phyloP scores from a whole-genome alignment of 1,140 invertebrate species.

The Drosophila bifasciata region DNA sequence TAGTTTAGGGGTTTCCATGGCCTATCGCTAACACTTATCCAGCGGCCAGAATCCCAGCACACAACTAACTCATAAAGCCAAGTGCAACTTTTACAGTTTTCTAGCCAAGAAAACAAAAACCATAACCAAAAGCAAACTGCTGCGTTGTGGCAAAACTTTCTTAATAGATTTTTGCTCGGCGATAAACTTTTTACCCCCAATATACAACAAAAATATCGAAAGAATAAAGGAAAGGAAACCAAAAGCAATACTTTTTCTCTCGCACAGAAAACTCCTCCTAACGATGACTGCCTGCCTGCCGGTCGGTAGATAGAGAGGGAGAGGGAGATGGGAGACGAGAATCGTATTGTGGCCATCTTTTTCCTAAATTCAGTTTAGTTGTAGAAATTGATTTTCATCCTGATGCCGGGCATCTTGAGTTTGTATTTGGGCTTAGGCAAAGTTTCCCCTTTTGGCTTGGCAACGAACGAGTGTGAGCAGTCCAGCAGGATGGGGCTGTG shows the following conservation, averaged over 20 bases:
- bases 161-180: constrained; percentile 78
- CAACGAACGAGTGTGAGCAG: background rate
- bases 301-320: constrained; percentile 22
- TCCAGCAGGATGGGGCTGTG: background rate
- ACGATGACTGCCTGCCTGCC: constrained; percentile 13
- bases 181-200: constrained; percentile 75
- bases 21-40: constrained; percentile 60
- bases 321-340: constrained; percentile 27
- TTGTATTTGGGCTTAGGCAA: constrained; percentile 43
- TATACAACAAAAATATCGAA: constrained; percentile 31
- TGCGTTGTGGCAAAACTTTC: constrained; percentile 78
- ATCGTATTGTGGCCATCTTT: constrained; percentile 58
- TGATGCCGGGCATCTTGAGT: constrained; percentile 65
- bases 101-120: constrained; percentile 61
- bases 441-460: constrained; percentile 34
- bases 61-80: constrained; percentile 70
- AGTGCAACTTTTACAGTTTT: constrained; percentile 70
- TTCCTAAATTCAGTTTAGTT: constrained; percentile 63
- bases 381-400: constrained; percentile 77
- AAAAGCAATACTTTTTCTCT: constrained; percentile 21
- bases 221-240: constrained; percentile 1
- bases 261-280: constrained; percentile 26
- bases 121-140: constrained; percentile 68
- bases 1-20: constrained; percentile 32
- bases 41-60: constrained; percentile 32